Evolutionary conservation across 2,888 invertebrate species (phyloP).

Genomic region (Mimas tiliae): DNA sequence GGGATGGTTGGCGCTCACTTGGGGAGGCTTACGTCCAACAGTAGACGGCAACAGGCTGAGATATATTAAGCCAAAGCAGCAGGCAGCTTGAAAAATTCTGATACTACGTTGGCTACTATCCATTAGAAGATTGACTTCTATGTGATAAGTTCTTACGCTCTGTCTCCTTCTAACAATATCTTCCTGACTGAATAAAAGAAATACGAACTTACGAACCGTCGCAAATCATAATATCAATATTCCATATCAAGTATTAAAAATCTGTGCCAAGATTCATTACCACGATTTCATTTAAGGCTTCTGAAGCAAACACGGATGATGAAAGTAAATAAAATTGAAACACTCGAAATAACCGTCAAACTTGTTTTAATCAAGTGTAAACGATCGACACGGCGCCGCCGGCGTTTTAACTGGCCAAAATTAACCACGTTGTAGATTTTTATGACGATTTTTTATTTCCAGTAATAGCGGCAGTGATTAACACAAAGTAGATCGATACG

Average conservation of each 20-base stretch:
- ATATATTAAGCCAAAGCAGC: no score
- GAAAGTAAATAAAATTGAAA: constrained; percentile 23
- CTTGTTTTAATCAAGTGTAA: constrained; percentile 14
- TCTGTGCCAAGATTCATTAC: background rate
- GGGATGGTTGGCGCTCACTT: no score
- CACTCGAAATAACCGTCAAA: constrained; percentile 14
- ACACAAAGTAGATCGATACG: background rate
- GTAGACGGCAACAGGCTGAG: no score
- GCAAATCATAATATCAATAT: no score
- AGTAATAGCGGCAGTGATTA: background rate
- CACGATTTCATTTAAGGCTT: background rate
- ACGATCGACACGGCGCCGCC: constrained; percentile 16
- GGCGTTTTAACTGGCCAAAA: constrained; percentile 6
- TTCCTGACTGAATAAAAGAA: no score
- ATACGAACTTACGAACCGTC: no score
- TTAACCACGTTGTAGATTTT: constrained; percentile 16
- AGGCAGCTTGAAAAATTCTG: no score
- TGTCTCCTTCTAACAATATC: no score
- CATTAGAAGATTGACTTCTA: no score
- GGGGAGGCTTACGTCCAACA: no score
- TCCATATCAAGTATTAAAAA: background rate
- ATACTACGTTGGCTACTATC: no score
- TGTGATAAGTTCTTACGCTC: no score
- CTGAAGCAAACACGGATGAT: background rate
- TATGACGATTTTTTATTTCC: background rate